These are phyloP conservation scores for Cariama cristata DNA, from an alignment of 2,113 vertebrate genomes.

Conservation along the genomic window DNA sequence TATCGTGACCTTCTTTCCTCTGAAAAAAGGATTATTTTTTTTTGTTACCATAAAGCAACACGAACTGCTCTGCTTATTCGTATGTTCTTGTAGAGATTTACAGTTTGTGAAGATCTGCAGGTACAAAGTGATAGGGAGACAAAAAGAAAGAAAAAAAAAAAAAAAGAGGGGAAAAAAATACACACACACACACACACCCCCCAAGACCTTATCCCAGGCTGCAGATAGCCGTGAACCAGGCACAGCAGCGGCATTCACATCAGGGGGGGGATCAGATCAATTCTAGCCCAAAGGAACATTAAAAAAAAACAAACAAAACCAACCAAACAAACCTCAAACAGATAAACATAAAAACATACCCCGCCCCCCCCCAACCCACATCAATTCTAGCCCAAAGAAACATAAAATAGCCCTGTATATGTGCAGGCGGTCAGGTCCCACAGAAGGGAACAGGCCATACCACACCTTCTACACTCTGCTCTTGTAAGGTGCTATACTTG, in stretches of 20 bases:
- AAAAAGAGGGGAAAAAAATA: rapidly evolving
- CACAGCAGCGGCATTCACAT: rapidly evolving
- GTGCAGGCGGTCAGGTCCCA: rapidly evolving
- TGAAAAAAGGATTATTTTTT: background rate
- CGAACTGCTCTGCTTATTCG: background rate
- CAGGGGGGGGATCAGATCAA: too few species aligned
- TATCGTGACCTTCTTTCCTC: background rate
- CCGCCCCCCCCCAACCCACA: too few species aligned
- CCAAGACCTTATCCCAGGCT: background rate
- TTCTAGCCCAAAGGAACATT: too few species aligned
- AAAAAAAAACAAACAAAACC: too few species aligned
- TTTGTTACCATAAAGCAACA: background rate
- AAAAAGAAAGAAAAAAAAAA: too few species aligned
- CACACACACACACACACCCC: too few species aligned
- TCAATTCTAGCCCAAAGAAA: background rate
- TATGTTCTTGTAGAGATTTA: background rate
- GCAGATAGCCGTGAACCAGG: background rate
- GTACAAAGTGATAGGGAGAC: background rate
- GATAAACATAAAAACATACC: too few species aligned
- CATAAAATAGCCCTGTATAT: background rate
- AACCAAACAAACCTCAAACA: too few species aligned
- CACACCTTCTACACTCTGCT: background rate
- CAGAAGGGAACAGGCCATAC: background rate
- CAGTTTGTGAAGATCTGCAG: background rate
- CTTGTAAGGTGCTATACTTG: rapidly evolving